A percentile compares a stretch with the other conserved stretches of the same genome.
Conservation (phyloP, 2,113 vertebrate species). For the human region GRCh38 chrX:39061501-39062000, state of each 20-base stretch:
- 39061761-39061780: neutral
- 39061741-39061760: neutral
- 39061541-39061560: neutral
- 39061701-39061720: neutral
- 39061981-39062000: neutral
- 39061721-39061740: neutral
- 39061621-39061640: neutral
- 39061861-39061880: neutral
- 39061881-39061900: neutral
- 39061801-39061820: neutral
- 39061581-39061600: neutral
- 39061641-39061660: neutral
- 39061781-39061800: neutral
- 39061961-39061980: neutral
- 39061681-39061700: neutral
- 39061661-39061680: neutral
- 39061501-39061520: neutral
- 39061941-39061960: neutral
- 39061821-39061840: neutral
- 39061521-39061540: neutral
- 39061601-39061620: neutral
- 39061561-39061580: neutral
- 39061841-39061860: neutral
- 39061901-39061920: neutral
- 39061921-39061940: neutral